Conservation (phyloP, 2,797 vertebrate species). For the Numenius phaeopus region DNA sequence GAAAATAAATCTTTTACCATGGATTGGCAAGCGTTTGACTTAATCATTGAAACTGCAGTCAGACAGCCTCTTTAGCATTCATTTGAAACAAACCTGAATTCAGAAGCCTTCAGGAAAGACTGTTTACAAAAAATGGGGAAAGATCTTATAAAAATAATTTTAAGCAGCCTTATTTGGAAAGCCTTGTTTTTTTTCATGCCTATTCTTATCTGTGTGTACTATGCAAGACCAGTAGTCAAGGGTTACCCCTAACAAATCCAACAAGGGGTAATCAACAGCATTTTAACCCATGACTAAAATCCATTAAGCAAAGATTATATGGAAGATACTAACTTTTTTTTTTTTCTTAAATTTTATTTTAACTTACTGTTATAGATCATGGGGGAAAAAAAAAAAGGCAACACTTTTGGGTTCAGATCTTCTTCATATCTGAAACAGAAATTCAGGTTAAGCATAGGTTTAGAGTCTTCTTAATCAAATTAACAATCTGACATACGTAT, state of each 20-base stretch:
- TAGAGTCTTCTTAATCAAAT: neutral
- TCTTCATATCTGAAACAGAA: neutral
- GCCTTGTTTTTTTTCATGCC: neutral
- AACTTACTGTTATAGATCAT: neutral
- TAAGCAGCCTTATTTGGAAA: neutral
- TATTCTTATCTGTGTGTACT: neutral
- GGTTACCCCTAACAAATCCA: neutral
- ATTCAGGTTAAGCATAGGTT: neutral
- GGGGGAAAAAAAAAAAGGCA: accelerated
- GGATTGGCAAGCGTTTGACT: neutral
- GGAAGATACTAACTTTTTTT: accelerated
- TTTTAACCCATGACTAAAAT: neutral
- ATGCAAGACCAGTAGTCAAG: neutral
- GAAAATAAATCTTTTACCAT: neutral
- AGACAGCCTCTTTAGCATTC: neutral
- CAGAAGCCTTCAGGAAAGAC: neutral
- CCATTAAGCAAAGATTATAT: neutral
- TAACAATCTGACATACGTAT: neutral
- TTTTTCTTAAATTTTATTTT: too few relatives aligned
- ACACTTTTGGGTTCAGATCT: neutral
- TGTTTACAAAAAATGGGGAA: neutral
- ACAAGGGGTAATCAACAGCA: accelerated
- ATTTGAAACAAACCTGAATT: neutral
- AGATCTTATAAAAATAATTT: neutral
- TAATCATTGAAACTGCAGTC: neutral